These are phyloP conservation scores for Mesoclemmys tuberculata DNA, from an alignment of 2,113 vertebrate species.

Conservation along the genomic window DNA sequence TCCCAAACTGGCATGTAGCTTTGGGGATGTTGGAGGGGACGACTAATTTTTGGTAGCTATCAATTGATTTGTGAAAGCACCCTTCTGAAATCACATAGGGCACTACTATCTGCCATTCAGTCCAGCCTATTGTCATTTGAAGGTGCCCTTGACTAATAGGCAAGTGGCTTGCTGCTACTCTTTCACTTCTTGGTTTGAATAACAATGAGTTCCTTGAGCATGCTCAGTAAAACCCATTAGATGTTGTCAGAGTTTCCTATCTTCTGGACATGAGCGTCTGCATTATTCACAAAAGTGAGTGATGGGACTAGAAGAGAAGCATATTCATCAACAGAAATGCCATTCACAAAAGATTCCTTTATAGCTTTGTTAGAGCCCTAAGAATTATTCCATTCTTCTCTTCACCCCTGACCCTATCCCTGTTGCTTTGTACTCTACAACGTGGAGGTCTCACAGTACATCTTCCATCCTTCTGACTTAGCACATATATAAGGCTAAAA, in stretches of 20 bases:
- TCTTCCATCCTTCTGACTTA: neutral
- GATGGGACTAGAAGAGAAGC: constrained; percentile 10
- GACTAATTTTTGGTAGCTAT: neutral
- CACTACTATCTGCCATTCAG: constrained; percentile 28
- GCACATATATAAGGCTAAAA: neutral
- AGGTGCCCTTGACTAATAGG: neutral
- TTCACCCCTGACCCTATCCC: neutral
- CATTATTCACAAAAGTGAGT: neutral
- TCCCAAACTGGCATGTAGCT: neutral
- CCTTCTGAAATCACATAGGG: neutral
- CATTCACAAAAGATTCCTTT: neutral
- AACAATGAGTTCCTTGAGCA: constrained; percentile 30
- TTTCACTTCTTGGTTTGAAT: constrained; percentile 33
- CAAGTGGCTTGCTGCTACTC: constrained; percentile 7
- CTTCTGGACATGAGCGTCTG: constrained; percentile 33
- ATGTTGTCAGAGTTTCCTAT: neutral
- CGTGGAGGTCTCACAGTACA: neutral
- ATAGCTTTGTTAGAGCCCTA: neutral
- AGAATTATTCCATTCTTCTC: constrained; percentile 1
- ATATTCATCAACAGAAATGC: neutral
- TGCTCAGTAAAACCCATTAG: neutral
- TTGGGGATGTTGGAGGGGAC: neutral
- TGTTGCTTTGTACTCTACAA: neutral
- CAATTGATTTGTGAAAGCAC: constrained; percentile 23
- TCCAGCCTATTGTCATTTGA: neutral